These are phyloP conservation scores for Antennarius maculatus DNA, from an alignment of 2,797 vertebrate genomes.

Conservation along the genomic window DNA sequence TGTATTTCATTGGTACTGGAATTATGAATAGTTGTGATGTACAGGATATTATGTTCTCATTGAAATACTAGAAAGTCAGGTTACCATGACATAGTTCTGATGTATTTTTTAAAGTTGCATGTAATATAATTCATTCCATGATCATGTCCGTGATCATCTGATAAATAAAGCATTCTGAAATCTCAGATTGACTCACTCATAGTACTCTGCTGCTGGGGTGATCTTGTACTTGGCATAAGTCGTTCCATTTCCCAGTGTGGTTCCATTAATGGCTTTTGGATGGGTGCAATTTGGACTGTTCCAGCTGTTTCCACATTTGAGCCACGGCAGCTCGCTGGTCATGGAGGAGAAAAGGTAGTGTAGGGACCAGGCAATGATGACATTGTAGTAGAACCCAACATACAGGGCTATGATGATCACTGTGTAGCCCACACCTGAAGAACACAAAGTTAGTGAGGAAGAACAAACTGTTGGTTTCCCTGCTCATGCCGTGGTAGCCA, in stretches of 20 bases:
- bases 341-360: conserved; percentile 97
- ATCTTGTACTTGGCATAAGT: conserved; percentile 93
- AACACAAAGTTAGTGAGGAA: conserved; percentile 11
- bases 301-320: conserved; percentile 89
- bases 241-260: conserved; percentile 84
- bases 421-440: conserved; percentile 94
- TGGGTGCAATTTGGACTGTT: conserved; percentile 93
- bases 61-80: too few species aligned
- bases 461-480: neutral
- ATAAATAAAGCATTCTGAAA: neutral
- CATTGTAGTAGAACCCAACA: conserved; percentile 99
- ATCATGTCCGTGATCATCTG: too few species aligned
- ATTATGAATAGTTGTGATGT: too few species aligned
- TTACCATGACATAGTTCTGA: too few species aligned
- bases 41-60: too few species aligned
- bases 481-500: neutral
- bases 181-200: conserved; percentile 89
- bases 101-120: too few species aligned
- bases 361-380: conserved; percentile 99
- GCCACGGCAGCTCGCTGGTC: conserved; percentile 91
- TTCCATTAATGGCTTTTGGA: conserved; percentile 84
- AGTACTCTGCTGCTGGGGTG: conserved; percentile 96
- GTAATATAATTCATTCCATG: too few species aligned
- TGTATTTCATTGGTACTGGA: too few species aligned
- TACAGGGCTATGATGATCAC: conserved; percentile 98